These are phyloP conservation scores for Zosterops borbonicus DNA, from an alignment of 2,113 vertebrate species.

Conservation along the genomic window DNA sequence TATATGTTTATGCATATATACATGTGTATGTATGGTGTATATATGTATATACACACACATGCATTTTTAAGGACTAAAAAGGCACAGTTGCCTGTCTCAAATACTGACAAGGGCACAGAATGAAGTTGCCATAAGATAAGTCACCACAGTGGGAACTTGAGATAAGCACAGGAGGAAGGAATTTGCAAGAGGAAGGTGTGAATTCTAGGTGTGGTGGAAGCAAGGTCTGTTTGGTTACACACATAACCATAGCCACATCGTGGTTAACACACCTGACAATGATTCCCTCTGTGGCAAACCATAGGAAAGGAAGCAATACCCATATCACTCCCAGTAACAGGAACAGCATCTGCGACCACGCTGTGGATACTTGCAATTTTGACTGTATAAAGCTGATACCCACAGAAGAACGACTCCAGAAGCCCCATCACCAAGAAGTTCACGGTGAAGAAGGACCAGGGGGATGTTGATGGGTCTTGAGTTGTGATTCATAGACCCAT, in stretches of 20 bases:
- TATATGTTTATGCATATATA: background rate
- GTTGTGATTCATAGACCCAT: no score
- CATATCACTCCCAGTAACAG: background rate
- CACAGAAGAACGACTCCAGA: rapidly evolving
- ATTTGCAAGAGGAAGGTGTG: background rate
- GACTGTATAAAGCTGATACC: rapidly evolving
- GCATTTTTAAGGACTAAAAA: background rate
- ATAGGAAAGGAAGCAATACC: background rate
- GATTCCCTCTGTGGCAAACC: background rate
- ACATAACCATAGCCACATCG: background rate
- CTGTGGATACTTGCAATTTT: background rate
- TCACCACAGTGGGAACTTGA: background rate
- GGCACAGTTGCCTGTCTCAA: background rate
- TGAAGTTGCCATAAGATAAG: background rate
- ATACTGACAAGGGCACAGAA: background rate
- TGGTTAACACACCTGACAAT: background rate
- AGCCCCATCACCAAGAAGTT: background rate
- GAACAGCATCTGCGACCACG: rapidly evolving
- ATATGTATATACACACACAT: background rate
- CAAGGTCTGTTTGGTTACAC: background rate
- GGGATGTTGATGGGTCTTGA: background rate
- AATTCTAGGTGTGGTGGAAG: background rate
- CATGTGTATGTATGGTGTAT: background rate
- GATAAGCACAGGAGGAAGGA: background rate
- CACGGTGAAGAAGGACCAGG: background rate